A percentile compares a stretch with the other conserved stretches of the same genome.
These are phyloP conservation scores for Carollia perspicillata DNA, from an alignment of 2,113 vertebrate genomes.

Conservation along the genomic window DNA sequence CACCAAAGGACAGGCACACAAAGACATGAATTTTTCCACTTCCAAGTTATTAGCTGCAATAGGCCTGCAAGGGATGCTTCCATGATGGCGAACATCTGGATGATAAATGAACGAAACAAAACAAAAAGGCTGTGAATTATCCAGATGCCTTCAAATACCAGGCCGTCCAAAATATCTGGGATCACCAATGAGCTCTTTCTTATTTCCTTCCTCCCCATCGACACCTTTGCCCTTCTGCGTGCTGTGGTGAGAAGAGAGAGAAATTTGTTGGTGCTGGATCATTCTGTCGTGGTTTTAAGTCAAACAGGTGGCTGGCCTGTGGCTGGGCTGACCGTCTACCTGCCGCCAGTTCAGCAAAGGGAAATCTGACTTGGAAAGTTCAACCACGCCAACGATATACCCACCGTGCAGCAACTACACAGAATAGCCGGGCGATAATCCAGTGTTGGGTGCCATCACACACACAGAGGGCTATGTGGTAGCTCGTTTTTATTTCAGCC, in stretches of 20 bases:
- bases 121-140: conserved; percentile 25
- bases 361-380: not conserved
- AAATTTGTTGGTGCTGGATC: not conserved
- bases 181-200: not conserved
- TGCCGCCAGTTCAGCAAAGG: not conserved
- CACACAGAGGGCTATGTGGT: accelerated
- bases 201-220: not conserved
- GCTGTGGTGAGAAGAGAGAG: not conserved
- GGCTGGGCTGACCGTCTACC: not conserved
- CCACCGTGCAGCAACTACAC: accelerated
- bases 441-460: not conserved
- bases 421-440: not conserved
- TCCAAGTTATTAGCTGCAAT: not conserved
- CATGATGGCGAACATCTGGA: conserved; percentile 59
- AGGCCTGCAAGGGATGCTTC: not conserved
- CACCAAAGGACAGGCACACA: not conserved
- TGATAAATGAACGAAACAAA: conserved; percentile 39
- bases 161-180: conserved; percentile 25
- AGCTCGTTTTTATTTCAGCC: not conserved
- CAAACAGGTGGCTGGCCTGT: not conserved
- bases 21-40: not conserved
- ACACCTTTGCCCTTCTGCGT: not conserved
- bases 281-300: not conserved
- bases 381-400: not conserved
- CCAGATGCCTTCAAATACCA: conserved; percentile 43